Percentiles rank a stretch among this genome's conserved stretches.
These are phyloP conservation scores for Orchestia grillus DNA, from an alignment of 1,140 invertebrate genomes.

Conservation along the genomic window DNA sequence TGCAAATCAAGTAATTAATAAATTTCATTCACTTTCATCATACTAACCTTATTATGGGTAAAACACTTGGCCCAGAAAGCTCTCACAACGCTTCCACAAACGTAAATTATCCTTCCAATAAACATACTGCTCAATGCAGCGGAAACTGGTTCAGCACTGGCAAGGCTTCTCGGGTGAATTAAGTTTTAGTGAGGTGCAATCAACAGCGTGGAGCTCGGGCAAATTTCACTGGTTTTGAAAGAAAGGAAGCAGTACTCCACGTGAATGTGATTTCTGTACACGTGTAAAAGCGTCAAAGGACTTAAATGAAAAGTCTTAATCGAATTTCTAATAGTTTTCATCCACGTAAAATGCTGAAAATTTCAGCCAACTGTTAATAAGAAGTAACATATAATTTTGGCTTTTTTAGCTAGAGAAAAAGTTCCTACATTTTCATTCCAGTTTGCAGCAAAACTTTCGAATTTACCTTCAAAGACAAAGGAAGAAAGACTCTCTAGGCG, in stretches of 20 bases:
- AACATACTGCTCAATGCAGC: not conserved
- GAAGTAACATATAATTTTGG: not conserved
- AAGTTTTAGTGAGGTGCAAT: not conserved
- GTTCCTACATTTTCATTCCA: not conserved
- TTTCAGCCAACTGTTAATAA: not conserved
- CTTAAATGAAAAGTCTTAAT: not conserved
- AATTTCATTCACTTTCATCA: too few relatives aligned
- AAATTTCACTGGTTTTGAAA: not conserved
- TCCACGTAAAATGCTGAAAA: not conserved
- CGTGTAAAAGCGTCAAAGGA: not conserved
- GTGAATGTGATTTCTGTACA: not conserved
- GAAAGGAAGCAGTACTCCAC: not conserved
- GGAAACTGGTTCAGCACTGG: not conserved
- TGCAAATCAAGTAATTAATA: too few relatives aligned
- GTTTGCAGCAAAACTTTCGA: not conserved
- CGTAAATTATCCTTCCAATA: not conserved
- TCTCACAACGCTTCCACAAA: too few relatives aligned
- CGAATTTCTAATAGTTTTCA: not conserved
- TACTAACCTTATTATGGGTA: too few relatives aligned
- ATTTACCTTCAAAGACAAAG: too few relatives aligned
- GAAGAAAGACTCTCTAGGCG: not conserved
- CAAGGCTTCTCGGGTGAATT: not conserved
- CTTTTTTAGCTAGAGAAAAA: not conserved
- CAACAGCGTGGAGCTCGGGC: not conserved
- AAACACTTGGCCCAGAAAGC: too few relatives aligned